phyloP scores from a whole-genome alignment of 2,113 vertebrate genomes.

The Pholis gunnellus region DNA sequence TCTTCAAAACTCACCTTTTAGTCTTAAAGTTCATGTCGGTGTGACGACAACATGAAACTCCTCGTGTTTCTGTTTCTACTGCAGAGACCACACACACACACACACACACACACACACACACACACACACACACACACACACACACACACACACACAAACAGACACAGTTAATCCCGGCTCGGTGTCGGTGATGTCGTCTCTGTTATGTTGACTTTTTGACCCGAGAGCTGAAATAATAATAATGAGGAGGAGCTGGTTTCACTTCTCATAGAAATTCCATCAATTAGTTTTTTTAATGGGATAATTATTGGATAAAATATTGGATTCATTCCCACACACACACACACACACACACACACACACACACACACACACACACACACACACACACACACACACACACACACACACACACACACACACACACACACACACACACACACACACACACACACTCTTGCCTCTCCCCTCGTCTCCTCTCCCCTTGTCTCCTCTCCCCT shows the following conservation, averaged over 20 bases:
- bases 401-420: background rate
- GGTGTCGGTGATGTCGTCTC: conserved; percentile 17
- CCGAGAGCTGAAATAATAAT: conserved; percentile 38
- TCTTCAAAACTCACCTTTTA: too few species aligned
- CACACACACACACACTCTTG: background rate
- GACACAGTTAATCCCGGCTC: conserved; percentile 39
- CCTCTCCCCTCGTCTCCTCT: background rate
- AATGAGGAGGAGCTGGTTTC: background rate
- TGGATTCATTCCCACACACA: too few species aligned
- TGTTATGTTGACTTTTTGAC: conserved; percentile 57
- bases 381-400: too few species aligned
- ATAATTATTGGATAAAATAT: too few species aligned
- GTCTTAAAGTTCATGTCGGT: background rate
- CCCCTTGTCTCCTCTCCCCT: background rate
- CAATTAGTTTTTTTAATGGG: too few species aligned
- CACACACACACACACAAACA: conserved; percentile 16
- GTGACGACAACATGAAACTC: background rate
- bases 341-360: background rate
- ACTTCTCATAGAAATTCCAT: too few species aligned
- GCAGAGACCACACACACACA: conserved; percentile 22
- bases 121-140: conserved; percentile 22
- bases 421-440: background rate
- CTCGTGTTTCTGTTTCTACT: conserved; percentile 14
- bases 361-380: background rate
- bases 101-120: background rate